Conservation (phyloP, 2,888 invertebrate species). For the Sipunculus nudus region DNA sequence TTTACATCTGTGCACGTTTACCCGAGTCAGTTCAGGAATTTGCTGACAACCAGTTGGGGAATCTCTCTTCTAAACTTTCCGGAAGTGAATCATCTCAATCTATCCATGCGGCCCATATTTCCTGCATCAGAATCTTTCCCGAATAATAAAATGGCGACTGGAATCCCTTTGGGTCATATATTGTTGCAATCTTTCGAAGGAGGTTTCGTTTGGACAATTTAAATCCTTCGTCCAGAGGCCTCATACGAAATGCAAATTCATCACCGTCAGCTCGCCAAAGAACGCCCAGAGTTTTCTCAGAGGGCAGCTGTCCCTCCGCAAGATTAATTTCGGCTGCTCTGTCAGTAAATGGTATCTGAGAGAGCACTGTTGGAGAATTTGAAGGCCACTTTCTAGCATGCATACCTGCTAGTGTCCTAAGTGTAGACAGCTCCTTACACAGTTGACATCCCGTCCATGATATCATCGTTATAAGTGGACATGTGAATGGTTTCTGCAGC, state of each 20-base stretch:
- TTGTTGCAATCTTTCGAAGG: background rate
- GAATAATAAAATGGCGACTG: background rate
- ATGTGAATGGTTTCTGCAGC: background rate
- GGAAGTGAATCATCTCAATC: background rate
- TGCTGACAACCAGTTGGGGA: background rate
- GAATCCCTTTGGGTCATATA: background rate
- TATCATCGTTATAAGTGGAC: too few relatives aligned
- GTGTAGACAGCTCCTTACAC: too few relatives aligned
- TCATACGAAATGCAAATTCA: background rate
- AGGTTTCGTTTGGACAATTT: background rate
- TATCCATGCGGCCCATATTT: background rate
- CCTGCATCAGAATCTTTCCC: background rate
- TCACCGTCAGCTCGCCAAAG: background rate
- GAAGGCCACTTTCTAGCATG: background rate
- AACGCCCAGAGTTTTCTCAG: background rate
- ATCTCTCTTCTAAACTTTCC: background rate
- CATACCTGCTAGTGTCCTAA: background rate
- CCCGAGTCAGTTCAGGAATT: background rate
- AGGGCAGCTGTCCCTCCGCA: background rate
- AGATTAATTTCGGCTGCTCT: background rate
- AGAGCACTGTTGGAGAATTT: background rate
- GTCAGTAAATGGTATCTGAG: background rate
- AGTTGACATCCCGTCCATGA: too few relatives aligned
- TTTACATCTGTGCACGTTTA: background rate
- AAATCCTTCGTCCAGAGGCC: background rate